A percentile compares a stretch with the other conserved stretches of the same genome.
These are phyloP conservation scores for Butorides virescens DNA, from an alignment of 2,113 vertebrate genomes.

Conservation along the genomic window DNA sequence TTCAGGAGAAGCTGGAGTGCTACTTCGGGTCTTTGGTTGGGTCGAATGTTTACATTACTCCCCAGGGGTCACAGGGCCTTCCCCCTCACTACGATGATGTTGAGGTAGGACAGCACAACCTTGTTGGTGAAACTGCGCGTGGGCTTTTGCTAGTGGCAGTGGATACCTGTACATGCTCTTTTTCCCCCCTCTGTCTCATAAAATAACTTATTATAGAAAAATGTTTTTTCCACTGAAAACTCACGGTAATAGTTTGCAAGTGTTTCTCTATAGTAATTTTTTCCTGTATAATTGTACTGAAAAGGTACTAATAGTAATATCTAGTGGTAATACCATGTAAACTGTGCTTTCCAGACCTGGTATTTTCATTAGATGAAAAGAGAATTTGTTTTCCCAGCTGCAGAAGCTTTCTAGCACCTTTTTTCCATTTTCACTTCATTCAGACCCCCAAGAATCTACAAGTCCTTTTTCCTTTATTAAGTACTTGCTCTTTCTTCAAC, in stretches of 20 bases:
- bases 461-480: neutral
- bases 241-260: neutral
- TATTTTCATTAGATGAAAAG: neutral
- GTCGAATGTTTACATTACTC: constrained; percentile 92
- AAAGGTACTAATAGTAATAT: neutral
- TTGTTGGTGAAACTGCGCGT: neutral
- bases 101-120: constrained; percentile 77
- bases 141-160: neutral
- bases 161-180: neutral
- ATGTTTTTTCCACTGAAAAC: neutral
- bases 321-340: neutral
- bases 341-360: neutral
- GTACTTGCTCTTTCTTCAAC: neutral
- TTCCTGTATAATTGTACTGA: neutral
- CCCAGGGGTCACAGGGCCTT: constrained; percentile 86
- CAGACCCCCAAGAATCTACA: neutral
- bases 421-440: neutral
- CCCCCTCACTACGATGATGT: constrained; percentile 93
- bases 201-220: neutral
- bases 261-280: neutral
- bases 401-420: neutral
- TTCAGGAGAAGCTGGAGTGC: constrained; percentile 92
- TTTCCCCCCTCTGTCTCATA: accelerated
- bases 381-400: neutral
- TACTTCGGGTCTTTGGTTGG: constrained; percentile 91